phyloP scores from a whole-genome alignment of 2,113 vertebrate species.

The Paedocypris sp. region DNA sequence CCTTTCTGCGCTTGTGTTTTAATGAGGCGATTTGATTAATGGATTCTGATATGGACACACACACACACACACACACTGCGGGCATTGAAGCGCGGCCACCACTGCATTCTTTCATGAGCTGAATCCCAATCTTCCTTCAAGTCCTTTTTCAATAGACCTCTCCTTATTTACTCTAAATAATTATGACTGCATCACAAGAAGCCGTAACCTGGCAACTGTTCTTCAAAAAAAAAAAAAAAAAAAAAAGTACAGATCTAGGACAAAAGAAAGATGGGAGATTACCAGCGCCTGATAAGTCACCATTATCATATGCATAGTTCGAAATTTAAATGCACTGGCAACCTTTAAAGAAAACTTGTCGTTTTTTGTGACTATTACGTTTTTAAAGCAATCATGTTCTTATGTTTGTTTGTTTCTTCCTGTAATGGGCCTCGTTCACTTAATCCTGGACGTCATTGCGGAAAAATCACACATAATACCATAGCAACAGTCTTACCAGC shows the following conservation, averaged over 20 bases:
- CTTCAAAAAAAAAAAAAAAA: conserved; percentile 17
- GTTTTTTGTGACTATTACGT: too few relatives aligned
- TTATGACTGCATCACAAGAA: conserved; percentile 38
- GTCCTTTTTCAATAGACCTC: conserved; percentile 32
- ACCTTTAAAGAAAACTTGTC: too few relatives aligned
- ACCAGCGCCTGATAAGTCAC: neutral
- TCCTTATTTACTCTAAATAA: conserved; percentile 42
- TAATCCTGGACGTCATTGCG: too few relatives aligned
- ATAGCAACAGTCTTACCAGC: neutral
- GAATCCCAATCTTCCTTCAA: conserved; percentile 34
- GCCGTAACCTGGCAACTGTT: conserved; percentile 42
- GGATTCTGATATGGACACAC: conserved; percentile 2
- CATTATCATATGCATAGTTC: too few relatives aligned
- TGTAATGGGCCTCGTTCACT: too few relatives aligned
- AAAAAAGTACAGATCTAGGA: conserved; percentile 9
- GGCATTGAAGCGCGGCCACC: conserved; percentile 1
- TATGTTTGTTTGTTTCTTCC: too few relatives aligned
- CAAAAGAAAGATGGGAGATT: neutral
- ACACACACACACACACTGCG: neutral
- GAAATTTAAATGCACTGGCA: too few relatives aligned
- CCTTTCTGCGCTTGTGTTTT: conserved; percentile 3
- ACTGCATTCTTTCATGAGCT: conserved; percentile 35
- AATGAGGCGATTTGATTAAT: conserved; percentile 24
- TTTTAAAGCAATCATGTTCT: too few relatives aligned
- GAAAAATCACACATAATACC: too few relatives aligned